Percentiles rank a stretch among this genome's conserved stretches.
Conservation (phyloP, 2,113 vertebrate genomes). For the Pardalotus punctatus region DNA sequence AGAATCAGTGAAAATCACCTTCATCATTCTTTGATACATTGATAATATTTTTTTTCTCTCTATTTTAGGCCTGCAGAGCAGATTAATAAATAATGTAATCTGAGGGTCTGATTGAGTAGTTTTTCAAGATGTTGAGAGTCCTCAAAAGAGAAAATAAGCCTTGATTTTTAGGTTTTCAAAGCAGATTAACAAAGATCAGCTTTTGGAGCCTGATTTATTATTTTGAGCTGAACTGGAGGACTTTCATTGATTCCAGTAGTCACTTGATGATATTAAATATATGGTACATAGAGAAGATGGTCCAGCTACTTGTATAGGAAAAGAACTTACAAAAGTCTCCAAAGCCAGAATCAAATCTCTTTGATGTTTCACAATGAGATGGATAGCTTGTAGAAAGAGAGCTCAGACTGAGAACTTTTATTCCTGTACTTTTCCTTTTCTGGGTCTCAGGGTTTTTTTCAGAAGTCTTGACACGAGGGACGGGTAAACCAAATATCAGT, state of each 20-base stretch:
- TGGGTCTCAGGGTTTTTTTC: neutral
- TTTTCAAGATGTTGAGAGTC: neutral
- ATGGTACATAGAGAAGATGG: neutral
- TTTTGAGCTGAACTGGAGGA: neutral
- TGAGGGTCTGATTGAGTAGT: neutral
- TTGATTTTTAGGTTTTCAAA: constrained; percentile 8
- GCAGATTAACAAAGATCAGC: neutral
- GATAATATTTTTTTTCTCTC: constrained; percentile 11
- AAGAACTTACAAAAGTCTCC: neutral
- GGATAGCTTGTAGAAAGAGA: neutral
- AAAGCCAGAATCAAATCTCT: neutral
- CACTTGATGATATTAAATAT: neutral
- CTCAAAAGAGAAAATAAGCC: neutral
- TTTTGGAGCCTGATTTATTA: neutral
- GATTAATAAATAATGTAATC: constrained; percentile 26
- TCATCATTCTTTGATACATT: constrained; percentile 18
- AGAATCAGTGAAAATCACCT: constrained; percentile 9
- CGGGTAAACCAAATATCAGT: neutral
- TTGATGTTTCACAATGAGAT: neutral
- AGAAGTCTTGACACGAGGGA: neutral
- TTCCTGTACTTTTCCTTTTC: neutral
- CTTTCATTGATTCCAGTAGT: neutral
- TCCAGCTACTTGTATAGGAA: neutral
- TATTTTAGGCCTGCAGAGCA: constrained; percentile 5
- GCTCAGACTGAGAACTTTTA: neutral